Evolutionary conservation across 2,113 vertebrate species (phyloP).

Genomic region (Rhabdomys dilectus): DNA sequence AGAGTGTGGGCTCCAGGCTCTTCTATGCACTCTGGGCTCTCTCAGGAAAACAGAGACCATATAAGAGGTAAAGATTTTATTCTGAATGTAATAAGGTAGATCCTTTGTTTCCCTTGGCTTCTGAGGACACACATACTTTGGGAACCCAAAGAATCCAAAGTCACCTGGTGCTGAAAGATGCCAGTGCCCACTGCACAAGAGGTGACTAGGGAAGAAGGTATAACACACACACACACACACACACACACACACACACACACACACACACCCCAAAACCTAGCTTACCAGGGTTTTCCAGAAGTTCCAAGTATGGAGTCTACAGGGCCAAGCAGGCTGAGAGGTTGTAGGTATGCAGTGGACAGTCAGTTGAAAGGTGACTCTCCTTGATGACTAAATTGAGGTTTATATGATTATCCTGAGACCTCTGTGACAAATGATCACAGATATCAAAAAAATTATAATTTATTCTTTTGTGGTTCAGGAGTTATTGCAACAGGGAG

Average conservation of each 20-base stretch:
- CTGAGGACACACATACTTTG: background rate
- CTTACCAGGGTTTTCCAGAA: background rate
- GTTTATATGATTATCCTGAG: background rate
- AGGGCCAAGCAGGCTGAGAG: background rate
- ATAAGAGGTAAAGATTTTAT: background rate
- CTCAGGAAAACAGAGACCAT: background rate
- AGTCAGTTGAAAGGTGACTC: background rate
- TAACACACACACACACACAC: background rate
- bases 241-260: background rate
- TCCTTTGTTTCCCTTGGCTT: background rate
- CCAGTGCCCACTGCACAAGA: background rate
- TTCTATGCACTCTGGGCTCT: background rate
- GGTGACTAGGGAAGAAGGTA: background rate
- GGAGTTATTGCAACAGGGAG: background rate
- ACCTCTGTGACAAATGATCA: background rate
- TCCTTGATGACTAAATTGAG: background rate
- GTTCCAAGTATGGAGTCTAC: background rate
- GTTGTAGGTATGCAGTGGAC: background rate
- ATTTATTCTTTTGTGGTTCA: background rate
- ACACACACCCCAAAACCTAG: background rate
- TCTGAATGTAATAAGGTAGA: background rate
- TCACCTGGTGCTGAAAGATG: background rate
- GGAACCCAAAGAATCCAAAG: background rate
- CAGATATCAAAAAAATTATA: background rate
- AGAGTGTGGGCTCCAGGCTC: background rate